Evolutionary conservation across 2,797 vertebrate species (phyloP).

Genomic region (Aphelocoma californica): DNA sequence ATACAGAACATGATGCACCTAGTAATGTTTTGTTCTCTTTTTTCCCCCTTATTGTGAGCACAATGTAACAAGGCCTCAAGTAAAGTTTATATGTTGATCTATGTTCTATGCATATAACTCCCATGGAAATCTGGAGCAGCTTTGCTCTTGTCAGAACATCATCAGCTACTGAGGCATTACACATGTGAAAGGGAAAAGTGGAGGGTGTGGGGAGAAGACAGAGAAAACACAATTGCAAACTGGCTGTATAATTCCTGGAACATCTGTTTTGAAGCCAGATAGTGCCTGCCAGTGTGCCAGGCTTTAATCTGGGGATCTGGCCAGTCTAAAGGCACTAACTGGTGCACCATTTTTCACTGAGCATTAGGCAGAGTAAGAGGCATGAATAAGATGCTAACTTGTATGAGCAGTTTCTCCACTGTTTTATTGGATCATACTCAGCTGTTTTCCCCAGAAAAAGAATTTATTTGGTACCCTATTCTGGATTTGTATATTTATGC

Average conservation of each 20-base stretch:
- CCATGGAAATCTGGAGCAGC: neutral
- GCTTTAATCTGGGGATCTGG: neutral
- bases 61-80: neutral
- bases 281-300: neutral
- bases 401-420: neutral
- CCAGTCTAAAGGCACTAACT: neutral
- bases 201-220: neutral
- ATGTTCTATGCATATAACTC: neutral
- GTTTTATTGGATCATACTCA: neutral
- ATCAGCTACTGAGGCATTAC: neutral
- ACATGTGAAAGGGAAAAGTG: neutral
- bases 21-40: neutral
- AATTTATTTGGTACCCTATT: neutral
- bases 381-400: neutral
- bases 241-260: neutral
- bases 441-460: neutral
- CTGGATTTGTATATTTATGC: neutral
- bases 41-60: neutral
- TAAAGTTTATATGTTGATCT: neutral
- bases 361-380: neutral
- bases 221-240: neutral
- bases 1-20: neutral
- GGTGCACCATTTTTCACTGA: neutral
- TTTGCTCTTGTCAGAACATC: neutral
- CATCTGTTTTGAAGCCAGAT: neutral